phyloP scores from a whole-genome alignment of 2,888 invertebrate genomes.

The Antheraea assamensis region DNA sequence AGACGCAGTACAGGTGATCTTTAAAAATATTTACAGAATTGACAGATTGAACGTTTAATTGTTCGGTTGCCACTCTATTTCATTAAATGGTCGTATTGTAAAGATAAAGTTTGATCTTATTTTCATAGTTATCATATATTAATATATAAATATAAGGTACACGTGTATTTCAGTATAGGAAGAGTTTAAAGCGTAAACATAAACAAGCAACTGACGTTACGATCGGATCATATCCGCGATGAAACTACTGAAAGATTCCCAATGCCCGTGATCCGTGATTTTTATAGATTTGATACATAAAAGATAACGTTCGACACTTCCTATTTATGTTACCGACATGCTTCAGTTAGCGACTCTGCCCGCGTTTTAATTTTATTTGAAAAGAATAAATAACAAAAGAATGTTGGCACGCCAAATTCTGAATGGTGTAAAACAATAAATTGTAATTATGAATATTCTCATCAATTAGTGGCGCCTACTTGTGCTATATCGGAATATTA shows the following conservation, averaged over 20 bases:
- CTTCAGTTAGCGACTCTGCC: neutral
- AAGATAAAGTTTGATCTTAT: too few species aligned
- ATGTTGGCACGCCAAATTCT: neutral
- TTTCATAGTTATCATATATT: neutral
- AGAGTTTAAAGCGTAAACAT: conserved; percentile 3
- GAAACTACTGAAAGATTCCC: conserved; percentile 13
- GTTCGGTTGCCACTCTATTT: too few species aligned
- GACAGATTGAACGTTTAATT: too few species aligned
- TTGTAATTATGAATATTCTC: too few species aligned
- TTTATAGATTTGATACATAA: conserved; percentile 5
- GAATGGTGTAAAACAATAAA: too few species aligned
- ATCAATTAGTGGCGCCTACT: too few species aligned
- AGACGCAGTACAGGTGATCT: too few species aligned
- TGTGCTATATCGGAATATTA: too few species aligned
- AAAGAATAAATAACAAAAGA: neutral
- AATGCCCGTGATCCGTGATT: conserved; percentile 6
- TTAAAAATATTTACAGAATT: too few species aligned
- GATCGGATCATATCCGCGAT: conserved; percentile 7
- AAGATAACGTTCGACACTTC: conserved; percentile 1
- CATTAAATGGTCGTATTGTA: too few species aligned
- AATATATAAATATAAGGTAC: neutral
- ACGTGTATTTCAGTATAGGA: neutral
- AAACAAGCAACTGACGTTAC: conserved; percentile 6
- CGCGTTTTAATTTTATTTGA: neutral
- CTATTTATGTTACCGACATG: neutral